These are phyloP conservation scores for Hexactinellida sp. DNA, from an alignment of 37 sponge, comb jelly and placozoan species.

Conservation along the genomic window DNA sequence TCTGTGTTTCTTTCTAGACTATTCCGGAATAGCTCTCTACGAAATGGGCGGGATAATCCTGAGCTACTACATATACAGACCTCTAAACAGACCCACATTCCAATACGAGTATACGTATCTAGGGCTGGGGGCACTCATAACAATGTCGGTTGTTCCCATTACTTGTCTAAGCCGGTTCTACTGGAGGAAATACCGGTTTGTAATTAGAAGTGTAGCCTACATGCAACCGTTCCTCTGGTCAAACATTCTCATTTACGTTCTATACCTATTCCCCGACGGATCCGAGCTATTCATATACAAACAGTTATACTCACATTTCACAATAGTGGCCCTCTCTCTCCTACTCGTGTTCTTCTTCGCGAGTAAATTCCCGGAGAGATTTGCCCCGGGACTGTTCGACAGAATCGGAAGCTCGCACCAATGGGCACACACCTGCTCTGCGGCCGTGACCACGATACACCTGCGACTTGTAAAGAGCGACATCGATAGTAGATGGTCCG, in stretches of 20 bases:
- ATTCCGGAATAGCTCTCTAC: constrained; percentile 52
- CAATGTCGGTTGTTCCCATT: constrained; percentile 19
- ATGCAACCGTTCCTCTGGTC: constrained; percentile 17
- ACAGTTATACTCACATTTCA: constrained; percentile 14
- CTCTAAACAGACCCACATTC: neutral
- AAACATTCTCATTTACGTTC: constrained; percentile 4
- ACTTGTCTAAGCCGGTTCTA: constrained; percentile 36
- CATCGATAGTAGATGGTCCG: neutral
- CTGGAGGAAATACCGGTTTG: constrained; percentile 31
- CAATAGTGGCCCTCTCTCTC: neutral
- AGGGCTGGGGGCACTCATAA: neutral
- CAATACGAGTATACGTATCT: constrained; percentile 14
- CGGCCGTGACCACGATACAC: constrained; percentile 19
- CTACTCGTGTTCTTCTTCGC: constrained; percentile 43
- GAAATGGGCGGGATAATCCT: constrained; percentile 25
- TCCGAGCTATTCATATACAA: constrained; percentile 26
- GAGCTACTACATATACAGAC: constrained; percentile 29
- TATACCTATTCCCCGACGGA: neutral
- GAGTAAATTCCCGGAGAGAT: constrained; percentile 61
- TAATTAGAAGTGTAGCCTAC: constrained; percentile 25
- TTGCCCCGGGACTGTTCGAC: constrained; percentile 63
- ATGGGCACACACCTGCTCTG: constrained; percentile 48
- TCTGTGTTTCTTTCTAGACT: constrained; percentile 63
- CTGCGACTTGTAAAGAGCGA: constrained; percentile 35
- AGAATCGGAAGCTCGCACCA: constrained; percentile 61